Base-by-base conservation (phyloP, 2,888 invertebrate species). In the Tachina grossa region DNA sequence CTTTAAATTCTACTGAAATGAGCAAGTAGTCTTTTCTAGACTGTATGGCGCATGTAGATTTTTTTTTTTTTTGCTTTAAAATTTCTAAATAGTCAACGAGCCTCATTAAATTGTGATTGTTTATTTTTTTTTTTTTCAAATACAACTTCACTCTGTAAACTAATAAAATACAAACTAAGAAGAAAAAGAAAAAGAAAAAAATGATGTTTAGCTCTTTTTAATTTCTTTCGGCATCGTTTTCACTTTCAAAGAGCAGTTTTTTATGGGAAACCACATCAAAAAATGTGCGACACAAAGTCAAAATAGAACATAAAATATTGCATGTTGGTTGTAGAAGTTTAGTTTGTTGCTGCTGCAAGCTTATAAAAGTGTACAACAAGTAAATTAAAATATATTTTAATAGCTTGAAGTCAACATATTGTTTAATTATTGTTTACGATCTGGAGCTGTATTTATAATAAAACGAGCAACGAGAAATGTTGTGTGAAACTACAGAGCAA, bases 11-110 rank as follows among this genome's bases (percentile, higher is more conserved):
- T 31, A 47, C 61, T 13, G 45, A 55, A 63, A 43, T 31, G 31
- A 31, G 31, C 79, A 41, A 63, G 63, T 59, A 57, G 14, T 9
- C 59, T 66, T 59, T 71, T 63, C 75, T 80, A 85, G 85, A 85
- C 85, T 61, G 83, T 68, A 41, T 85, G 85, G 85, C 85, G 85
- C 85, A 83, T 55, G 11, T n/a, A 41, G 45, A 51, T 71, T 6
- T 66, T 49, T 51, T 31, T 51, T 31, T 71, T 51, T 45, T 71
- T 31, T 31, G 31, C 31, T 31, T 51, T 13, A 11, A 47, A 63
- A 14, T 63, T 63, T 61, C 39, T 14, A 63, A 63, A 79, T 39
- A 71, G 45, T 69, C 61, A 79, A 71, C 78, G 53, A 63, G 61
- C 51, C 63, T 6, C 69, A 82, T 82, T 69, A 82, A 75, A 76